These are phyloP conservation scores for Chalcis sispes DNA, from an alignment of 2,888 invertebrate genomes.

Conservation along the genomic window DNA sequence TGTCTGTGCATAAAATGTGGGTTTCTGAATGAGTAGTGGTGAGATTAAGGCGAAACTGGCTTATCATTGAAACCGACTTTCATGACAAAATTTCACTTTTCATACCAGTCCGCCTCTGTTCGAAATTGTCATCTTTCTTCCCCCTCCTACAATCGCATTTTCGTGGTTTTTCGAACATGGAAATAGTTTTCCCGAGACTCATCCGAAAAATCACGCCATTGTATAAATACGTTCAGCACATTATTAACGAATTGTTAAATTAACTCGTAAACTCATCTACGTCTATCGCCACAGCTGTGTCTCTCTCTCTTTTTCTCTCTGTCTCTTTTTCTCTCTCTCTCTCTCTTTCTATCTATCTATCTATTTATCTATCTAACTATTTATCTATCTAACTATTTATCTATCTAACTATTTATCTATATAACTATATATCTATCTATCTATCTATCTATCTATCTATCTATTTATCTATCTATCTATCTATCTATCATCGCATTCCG, in stretches of 20 bases:
- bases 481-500: background rate
- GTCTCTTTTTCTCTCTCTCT: slow-evolving; percentile 22
- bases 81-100: slow-evolving; percentile 54
- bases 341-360: slow-evolving; percentile 24
- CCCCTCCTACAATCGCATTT: background rate
- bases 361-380: background rate
- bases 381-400: background rate
- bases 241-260: slow-evolving; percentile 23
- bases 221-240: background rate
- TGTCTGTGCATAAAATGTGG: slow-evolving; percentile 47
- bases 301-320: slow-evolving; percentile 7
- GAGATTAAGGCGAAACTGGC: slow-evolving; percentile 40
- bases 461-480: too few species aligned
- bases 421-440: slow-evolving; percentile 14
- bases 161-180: too few species aligned
- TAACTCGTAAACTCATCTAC: slow-evolving; percentile 7
- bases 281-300: slow-evolving; percentile 3
- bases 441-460: slow-evolving; percentile 10
- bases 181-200: too few species aligned
- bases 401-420: background rate
- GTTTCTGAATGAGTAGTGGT: slow-evolving; percentile 10
- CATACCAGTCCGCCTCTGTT: slow-evolving; percentile 9
- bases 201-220: background rate
- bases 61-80: slow-evolving; percentile 52
- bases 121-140: too few species aligned